Base-by-base conservation (phyloP, 2,113 vertebrate species). In the Corythoichthys intestinalis region DNA sequence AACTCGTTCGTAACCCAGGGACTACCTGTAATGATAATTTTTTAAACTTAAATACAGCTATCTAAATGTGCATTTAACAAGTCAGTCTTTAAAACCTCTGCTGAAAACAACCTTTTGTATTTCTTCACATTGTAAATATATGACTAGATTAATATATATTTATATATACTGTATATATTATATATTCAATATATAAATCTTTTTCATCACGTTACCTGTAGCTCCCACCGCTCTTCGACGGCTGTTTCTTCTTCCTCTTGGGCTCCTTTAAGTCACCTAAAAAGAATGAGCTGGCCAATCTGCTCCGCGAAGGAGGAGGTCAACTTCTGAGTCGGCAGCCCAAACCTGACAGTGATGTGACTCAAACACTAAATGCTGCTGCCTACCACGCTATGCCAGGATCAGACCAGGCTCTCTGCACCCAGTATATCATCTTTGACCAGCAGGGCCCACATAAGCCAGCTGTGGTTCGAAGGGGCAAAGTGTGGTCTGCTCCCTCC, bases 331-430 rank as follows among this genome's bases (percentile, higher is more conserved):
- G 76, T 0, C 89, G 97, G 38, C 95, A 94, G 79, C 97, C 96
- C 6, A 99, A 98, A 72, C 94, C 95, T 0, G 96, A 98, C 88
- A 98, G 95, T 0, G 97, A 99, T 0, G 96, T 98, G 77, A 99
- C 96, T 0, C 97, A 99, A 72, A 95, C 92, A 6, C 80, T 98
- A 81, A 94, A 85, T 56, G 92, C 93, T 0, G 94, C 96, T 0
- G 94, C 96, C 0, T 98, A 97, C 88, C 96, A 98, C 0, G 96
- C 96, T 0, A 75, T 67, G 1, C 83, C 92, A 0, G 73, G 90
- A 57, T 97, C 96, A 0, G 96, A 98, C 80, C 96, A 98, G 89
- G 89, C 93, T 41, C 93, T 94, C 80, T 97, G 96, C 87, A 98
- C 97, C 0, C 96, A 98, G 37, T 99, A 99, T 48, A 81, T 99